Evolutionary conservation across 1,140 invertebrate genomes (phyloP).

Genomic region (Ceratoteleas bidentatus): DNA sequence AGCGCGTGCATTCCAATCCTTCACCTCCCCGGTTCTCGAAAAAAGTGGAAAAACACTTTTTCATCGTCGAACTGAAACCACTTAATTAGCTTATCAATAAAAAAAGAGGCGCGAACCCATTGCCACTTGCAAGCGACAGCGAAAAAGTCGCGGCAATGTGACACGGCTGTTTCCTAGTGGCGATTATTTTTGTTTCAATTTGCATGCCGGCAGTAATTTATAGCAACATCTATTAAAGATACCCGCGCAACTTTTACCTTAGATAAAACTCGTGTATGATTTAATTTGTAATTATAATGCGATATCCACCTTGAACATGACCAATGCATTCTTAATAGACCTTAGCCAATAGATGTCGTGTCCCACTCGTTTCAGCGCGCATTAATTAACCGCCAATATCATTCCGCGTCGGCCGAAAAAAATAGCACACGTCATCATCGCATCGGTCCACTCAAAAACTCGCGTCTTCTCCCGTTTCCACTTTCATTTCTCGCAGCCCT

Average conservation of each 20-base stretch:
- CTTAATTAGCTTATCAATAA: too few species aligned
- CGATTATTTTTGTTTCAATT: slow-evolving; percentile 36
- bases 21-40: too few species aligned
- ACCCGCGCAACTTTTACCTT: slow-evolving; percentile 58
- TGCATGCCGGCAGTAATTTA: slow-evolving; percentile 49
- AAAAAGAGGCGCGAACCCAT: too few species aligned
- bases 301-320: slow-evolving; percentile 68
- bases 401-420: neutral
- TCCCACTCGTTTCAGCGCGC: slow-evolving; percentile 35
- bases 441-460: too few species aligned
- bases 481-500: slow-evolving; percentile 11
- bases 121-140: too few species aligned
- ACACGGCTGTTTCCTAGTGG: slow-evolving; percentile 4
- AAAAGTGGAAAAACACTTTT: too few species aligned
- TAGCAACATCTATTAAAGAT: slow-evolving; percentile 50
- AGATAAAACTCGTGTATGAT: slow-evolving; percentile 63
- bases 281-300: slow-evolving; percentile 67
- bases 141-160: too few species aligned
- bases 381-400: slow-evolving; percentile 52
- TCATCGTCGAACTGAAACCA: too few species aligned
- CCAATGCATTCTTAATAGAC: slow-evolving; percentile 64
- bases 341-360: slow-evolving; percentile 42
- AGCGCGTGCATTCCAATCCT: too few species aligned
- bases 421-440: too few species aligned
- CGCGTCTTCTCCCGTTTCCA: neutral